Base-by-base conservation (phyloP, 2,113 vertebrate genomes). In the Catharus fuscescens region DNA sequence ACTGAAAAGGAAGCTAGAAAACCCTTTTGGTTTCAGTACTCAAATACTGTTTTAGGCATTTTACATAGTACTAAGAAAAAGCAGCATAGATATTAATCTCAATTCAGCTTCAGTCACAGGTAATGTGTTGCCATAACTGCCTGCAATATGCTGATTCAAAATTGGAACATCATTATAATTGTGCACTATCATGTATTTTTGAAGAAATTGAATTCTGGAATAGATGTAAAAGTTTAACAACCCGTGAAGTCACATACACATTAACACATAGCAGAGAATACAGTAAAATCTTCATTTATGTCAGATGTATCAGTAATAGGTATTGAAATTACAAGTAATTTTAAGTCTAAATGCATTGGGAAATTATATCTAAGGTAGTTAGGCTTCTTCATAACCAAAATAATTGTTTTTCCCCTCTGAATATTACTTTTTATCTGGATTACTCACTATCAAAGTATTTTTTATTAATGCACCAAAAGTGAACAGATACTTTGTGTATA, bases 101-200 rank as follows among this genome's bases (percentile, higher is more conserved):
- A 76, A 36, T 78, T 91, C 52, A 60, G 53, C 38, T 80, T 28
- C 74, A 31, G 14, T 79, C 81, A 92, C 57, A 96, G 89, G 25
- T 44, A 87, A 61, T 4, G 25, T 87, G 67, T 80, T 88, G 60
- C 42, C 3, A 3, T 87, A 93, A 95, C 89, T 95, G 82, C 45
- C 69, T 92, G 78, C 76, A 92, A 85, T 34, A 48, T 50, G 53
- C 74, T 95, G 84, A 95, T 93, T 97, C 87, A 86, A 92, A 95
- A 74, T 20, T 34, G 57, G 60, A 79, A 14, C 1, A 0, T 42
- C 83, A 44, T 88, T 97, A 89, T 88, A 71, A 86, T 57, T 69
- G 59, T 59, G 54, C 44, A 53, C 80, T 85, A 82, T 78, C 70
- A 54, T 87, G 38, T 94, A 70, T 67, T 23, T 42, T 93, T 56